Evolutionary conservation across 2,888 invertebrate species (phyloP), one percentile per base, ranked within the genome.

Genomic region (Tenthredo notha): DNA sequence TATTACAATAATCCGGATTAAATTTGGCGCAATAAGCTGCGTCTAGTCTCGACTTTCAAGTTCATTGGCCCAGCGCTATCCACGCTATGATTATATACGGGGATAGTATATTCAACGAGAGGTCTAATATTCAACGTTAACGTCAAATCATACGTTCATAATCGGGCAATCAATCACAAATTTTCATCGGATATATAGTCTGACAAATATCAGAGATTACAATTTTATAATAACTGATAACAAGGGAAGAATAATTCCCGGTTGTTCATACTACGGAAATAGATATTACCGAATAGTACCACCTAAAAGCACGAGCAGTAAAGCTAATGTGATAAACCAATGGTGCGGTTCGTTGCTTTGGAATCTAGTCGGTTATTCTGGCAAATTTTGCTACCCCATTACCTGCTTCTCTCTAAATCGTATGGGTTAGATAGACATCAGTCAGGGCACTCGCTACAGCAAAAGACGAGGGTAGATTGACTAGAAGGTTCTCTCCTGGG

Each of bases 1-100:
- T 33, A 70, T 83, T 83, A 83, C 18, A 83, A 83, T 83, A 83
- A 83, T 83, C 83, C 83, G 70, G 33, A 83, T 83, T 83, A 65
- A 67, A 83, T 83, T 83, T 47, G 18, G 67, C 67, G 33, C 83
- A 83, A 70, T 80, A 80, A 83, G 67, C 83, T 47, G 29, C 47
- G 83, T 83, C 83, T 83, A 83, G 83, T 54, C 83, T 65, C 83
- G 67, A 83, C 67, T 70, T 67, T 29, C 67, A 29, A 67, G 83
- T 18, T 70, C 50, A 47, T 47, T 47, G 67, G 67, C 83, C 80
- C 21, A 61, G n/a, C 9, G 33, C 47, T 67, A 70, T n/a, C 67
- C 50, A 54, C 54, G 33, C 15, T 54, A 33, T 54, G 77, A 43
- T 15, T 47, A 47, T 25, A 43, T 18, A 47, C 7, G 50, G 18